phyloP scores from a whole-genome alignment of 2,797 vertebrate species.

The Xenops minutus region DNA sequence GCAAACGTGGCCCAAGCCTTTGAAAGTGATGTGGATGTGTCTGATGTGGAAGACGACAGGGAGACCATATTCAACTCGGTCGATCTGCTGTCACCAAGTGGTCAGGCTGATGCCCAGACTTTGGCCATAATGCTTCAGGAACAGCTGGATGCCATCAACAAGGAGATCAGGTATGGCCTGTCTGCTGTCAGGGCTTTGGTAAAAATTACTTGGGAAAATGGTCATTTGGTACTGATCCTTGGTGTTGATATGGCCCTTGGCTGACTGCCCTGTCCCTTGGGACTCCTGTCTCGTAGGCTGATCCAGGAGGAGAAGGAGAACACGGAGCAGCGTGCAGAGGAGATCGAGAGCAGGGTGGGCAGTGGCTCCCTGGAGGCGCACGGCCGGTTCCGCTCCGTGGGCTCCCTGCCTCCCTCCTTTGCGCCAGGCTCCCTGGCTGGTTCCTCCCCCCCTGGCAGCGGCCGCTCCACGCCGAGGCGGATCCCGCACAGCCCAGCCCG shows the following conservation, averaged over 20 bases:
- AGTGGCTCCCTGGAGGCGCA: constrained; percentile 83
- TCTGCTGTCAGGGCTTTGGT: background rate
- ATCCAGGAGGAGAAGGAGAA: constrained; percentile 98
- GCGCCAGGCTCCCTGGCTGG: constrained; percentile 76
- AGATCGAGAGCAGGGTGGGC: constrained; percentile 92
- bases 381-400: constrained; percentile 86
- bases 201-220: background rate
- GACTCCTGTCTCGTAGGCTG: constrained; percentile 75
- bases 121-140: constrained; percentile 97
- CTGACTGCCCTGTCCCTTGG: too few species aligned
- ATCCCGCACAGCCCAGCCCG: constrained; percentile 88
- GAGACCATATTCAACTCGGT: constrained; percentile 92
- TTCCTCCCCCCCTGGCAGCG: constrained; percentile 91
- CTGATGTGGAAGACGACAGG: constrained; percentile 90
- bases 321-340: constrained; percentile 90
- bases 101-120: constrained; percentile 96
- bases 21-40: constrained; percentile 91
- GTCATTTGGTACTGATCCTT: background rate
- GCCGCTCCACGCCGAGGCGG: constrained; percentile 89
- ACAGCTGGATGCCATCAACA: constrained; percentile 97
- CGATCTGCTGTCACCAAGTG: constrained; percentile 90
- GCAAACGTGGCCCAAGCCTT: constrained; percentile 96
- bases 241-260: too few species aligned
- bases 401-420: constrained; percentile 80
- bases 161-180: constrained; percentile 88